Conservation (phyloP, 2,888 invertebrate genomes). For the Drosophila leonis region DNA sequence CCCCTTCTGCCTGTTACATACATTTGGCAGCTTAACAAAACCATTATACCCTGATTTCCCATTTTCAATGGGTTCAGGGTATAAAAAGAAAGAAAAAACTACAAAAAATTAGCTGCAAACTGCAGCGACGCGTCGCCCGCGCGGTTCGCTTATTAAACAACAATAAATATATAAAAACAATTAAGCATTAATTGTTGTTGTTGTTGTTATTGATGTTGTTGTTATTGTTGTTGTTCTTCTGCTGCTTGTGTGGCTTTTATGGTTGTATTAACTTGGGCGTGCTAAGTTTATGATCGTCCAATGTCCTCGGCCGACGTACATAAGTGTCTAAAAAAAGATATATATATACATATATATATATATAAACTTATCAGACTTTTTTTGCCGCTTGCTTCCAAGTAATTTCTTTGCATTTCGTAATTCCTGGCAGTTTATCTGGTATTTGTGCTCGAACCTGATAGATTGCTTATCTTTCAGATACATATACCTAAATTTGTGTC, state of each 20-base stretch:
- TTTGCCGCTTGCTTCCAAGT: conserved; percentile 9
- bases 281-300: conserved; percentile 38
- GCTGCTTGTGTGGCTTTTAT: conserved; percentile 30
- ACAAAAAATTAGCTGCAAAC: conserved; percentile 31
- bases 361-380: conserved; percentile 15
- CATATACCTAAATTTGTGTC: neutral
- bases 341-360: neutral
- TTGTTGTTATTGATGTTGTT: conserved; percentile 53
- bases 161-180: conserved; percentile 56
- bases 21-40: too few relatives aligned
- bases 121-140: conserved; percentile 39
- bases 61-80: too few relatives aligned
- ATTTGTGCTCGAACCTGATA: neutral
- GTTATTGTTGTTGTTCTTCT: conserved; percentile 3
- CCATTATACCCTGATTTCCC: too few relatives aligned
- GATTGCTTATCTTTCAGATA: conserved; percentile 1
- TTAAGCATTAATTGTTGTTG: conserved; percentile 64
- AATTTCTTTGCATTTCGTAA: conserved; percentile 15
- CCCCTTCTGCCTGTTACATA: too few relatives aligned
- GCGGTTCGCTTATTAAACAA: conserved; percentile 35
- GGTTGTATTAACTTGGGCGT: conserved; percentile 38
- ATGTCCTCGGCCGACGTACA: conserved; percentile 24
- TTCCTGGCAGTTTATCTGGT: neutral
- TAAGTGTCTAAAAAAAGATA: too few relatives aligned
- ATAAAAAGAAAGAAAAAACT: conserved; percentile 47